A percentile compares a stretch with the other conserved stretches of the same genome.
Evolutionary conservation across 1,140 invertebrate genomes (phyloP).

Genomic region (Cyclina sinensis): DNA sequence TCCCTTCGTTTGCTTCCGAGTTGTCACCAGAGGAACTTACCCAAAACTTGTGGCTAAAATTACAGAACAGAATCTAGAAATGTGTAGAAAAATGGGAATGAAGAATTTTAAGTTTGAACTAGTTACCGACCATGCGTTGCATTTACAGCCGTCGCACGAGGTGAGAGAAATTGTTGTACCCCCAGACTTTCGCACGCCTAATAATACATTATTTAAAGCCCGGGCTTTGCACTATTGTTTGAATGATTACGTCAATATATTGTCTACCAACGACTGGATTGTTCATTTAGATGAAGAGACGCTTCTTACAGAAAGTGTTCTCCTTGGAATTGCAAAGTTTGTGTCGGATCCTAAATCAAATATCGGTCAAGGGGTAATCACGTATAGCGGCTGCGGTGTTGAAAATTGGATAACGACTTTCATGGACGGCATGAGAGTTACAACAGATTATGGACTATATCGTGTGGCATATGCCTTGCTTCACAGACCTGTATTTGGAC

Average conservation of each 20-base stretch:
- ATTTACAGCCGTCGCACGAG: slow-evolving; percentile 90
- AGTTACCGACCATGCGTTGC: slow-evolving; percentile 96
- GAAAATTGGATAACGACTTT: slow-evolving; percentile 99
- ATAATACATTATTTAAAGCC: slow-evolving; percentile 97
- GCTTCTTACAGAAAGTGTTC: slow-evolving; percentile 95
- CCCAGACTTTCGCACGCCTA: slow-evolving; percentile 93
- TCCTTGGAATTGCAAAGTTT: slow-evolving; percentile 97
- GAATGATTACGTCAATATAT: slow-evolving; percentile 94
- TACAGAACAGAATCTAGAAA: slow-evolving; percentile 94
- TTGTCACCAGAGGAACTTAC: slow-evolving; percentile 98
- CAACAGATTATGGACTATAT: slow-evolving; percentile 96
- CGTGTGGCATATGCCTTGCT: slow-evolving; percentile 96
- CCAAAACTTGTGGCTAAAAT: slow-evolving; percentile 95
- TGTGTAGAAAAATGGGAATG: slow-evolving; percentile 94
- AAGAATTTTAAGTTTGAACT: slow-evolving; percentile 99
- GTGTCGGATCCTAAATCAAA: slow-evolving; percentile 96
- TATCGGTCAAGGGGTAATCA: slow-evolving; percentile 98
- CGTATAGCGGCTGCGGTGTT: slow-evolving; percentile 97
- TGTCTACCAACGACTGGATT: slow-evolving; percentile 97
- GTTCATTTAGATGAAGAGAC: slow-evolving; percentile 99
- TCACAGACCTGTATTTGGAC: slow-evolving; percentile 97
- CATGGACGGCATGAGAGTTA: slow-evolving; percentile 97
- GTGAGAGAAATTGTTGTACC: slow-evolving; percentile 95
- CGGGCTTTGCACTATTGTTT: slow-evolving; percentile 98
- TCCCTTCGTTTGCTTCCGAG: slow-evolving; percentile 97